phyloP scores from a whole-genome alignment of 2,113 vertebrate genomes.

The Nycticorax nycticorax region DNA sequence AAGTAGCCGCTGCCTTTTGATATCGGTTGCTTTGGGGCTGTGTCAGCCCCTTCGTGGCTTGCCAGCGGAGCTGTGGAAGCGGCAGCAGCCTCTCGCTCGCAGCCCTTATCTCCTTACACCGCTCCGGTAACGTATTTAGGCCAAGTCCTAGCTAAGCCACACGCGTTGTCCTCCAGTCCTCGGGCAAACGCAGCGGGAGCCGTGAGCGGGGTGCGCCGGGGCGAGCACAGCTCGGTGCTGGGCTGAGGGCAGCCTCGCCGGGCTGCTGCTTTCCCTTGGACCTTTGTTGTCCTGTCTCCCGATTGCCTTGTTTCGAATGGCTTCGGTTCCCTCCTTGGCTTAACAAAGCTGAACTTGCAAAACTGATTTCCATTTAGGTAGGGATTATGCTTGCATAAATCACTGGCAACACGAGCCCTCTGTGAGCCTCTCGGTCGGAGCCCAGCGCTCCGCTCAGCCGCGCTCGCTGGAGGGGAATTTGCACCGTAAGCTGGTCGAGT shows the following conservation, averaged over 20 bases:
- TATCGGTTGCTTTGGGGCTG: background rate
- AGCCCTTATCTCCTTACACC: background rate
- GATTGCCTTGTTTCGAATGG: background rate
- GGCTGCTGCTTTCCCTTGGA: background rate
- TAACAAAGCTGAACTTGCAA: background rate
- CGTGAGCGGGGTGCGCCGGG: accelerated
- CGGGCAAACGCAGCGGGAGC: background rate
- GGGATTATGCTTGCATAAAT: background rate
- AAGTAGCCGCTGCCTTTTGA: background rate
- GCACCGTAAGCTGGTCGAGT: background rate
- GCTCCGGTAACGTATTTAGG: background rate
- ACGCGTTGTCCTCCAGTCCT: background rate
- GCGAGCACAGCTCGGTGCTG: background rate
- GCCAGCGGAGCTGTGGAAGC: background rate
- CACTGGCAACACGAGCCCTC: background rate
- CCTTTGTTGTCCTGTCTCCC: accelerated
- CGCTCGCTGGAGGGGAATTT: background rate
- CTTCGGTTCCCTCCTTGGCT: background rate
- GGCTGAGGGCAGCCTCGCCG: background rate
- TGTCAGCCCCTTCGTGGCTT: background rate
- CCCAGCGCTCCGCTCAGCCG: background rate
- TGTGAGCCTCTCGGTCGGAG: background rate
- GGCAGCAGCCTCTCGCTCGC: background rate
- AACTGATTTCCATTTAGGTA: background rate
- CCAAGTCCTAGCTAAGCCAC: background rate